phyloP scores from a whole-genome alignment of 2,888 invertebrate genomes.

The Byasa hedistus region DNA sequence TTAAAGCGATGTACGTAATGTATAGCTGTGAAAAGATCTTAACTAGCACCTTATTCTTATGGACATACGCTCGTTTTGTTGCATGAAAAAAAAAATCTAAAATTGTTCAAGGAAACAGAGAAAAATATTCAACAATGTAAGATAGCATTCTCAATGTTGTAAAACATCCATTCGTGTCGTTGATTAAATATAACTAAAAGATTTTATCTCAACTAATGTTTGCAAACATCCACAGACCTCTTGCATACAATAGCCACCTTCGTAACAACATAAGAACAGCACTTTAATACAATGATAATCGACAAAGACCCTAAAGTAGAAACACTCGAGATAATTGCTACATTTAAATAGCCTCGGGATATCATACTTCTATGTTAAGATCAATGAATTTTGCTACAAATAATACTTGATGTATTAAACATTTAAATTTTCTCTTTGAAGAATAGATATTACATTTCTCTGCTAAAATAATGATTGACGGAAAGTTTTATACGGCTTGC shows the following conservation, averaged over 20 bases:
- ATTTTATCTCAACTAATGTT: slow-evolving; percentile 54
- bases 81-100: too few species aligned
- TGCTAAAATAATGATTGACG: not conserved
- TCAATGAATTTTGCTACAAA: slow-evolving; percentile 47
- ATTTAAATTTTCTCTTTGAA: slow-evolving; percentile 2
- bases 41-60: not conserved
- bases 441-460: slow-evolving; percentile 5
- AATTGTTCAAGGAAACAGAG: not conserved
- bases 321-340: slow-evolving; percentile 40
- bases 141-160: not conserved
- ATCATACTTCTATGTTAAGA: slow-evolving; percentile 56
- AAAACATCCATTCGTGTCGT: slow-evolving; percentile 6
- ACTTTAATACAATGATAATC: slow-evolving; percentile 38
- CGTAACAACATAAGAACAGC: slow-evolving; percentile 18
- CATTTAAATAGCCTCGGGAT: slow-evolving; percentile 61
- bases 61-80: not conserved
- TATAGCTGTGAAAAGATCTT: not conserved
- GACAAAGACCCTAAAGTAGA: slow-evolving; percentile 44
- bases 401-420: not conserved
- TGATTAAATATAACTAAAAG: slow-evolving; percentile 35
- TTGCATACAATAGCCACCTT: slow-evolving; percentile 17
- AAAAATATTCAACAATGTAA: not conserved
- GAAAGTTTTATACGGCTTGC: slow-evolving; percentile 8
- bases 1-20: too few species aligned
- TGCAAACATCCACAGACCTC: slow-evolving; percentile 40